Percentiles rank a stretch among this genome's conserved stretches.
Evolutionary conservation across 1,140 invertebrate species (phyloP).

Genomic region (Acromyrmex heyeri): DNA sequence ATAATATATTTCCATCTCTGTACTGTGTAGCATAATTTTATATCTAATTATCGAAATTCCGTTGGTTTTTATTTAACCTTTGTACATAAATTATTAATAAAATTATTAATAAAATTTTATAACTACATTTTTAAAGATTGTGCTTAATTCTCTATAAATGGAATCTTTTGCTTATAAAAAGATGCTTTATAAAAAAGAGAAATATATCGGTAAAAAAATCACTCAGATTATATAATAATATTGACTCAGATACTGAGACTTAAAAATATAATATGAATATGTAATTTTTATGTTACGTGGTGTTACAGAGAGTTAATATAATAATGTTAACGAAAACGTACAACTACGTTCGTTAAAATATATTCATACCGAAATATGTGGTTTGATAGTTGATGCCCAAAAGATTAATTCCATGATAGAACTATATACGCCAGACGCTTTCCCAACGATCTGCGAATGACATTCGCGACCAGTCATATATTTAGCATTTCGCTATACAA

Average conservation of each 20-base stretch:
- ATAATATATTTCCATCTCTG: not conserved
- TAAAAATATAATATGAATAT: not conserved
- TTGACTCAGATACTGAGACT: no score
- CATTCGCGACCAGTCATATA: conserved; percentile 50
- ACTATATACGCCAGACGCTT: not conserved
- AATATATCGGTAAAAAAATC: not conserved
- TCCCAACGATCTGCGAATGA: conserved; percentile 24
- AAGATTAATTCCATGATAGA: conserved; percentile 18
- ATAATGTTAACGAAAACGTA: not conserved
- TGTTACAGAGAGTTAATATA: not conserved
- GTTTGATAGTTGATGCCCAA: not conserved
- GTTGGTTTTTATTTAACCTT: conserved; percentile 40
- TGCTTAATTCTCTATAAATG: not conserved
- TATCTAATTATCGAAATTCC: not conserved
- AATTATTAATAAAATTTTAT: conserved; percentile 32
- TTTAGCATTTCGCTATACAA: conserved; percentile 18
- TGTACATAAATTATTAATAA: conserved; percentile 4
- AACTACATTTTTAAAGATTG: not conserved
- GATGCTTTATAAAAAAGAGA: not conserved
- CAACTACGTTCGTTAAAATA: conserved; percentile 1
- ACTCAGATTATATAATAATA: no score
- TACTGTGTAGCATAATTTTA: conserved; percentile 5
- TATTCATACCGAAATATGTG: not conserved
- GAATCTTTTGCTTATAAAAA: not conserved
- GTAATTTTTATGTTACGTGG: not conserved